Evolutionary conservation across 2,113 vertebrate species (phyloP).

Genomic region (Hippocampus mohnikei): DNA sequence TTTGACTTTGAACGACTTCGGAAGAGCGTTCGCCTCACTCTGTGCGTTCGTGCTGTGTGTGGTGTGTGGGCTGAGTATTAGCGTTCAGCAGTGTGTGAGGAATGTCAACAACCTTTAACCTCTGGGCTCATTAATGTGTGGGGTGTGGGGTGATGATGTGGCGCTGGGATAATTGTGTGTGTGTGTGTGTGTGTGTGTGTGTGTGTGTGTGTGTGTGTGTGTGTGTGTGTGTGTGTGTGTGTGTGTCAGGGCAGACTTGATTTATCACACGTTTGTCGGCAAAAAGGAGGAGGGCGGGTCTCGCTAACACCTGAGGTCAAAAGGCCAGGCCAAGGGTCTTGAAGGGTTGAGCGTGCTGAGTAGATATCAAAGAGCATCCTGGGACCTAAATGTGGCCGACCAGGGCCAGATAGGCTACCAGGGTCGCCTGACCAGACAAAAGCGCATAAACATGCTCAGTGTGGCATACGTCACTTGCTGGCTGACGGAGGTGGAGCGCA

Average conservation of each 20-base stretch:
- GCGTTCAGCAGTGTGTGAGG: slow-evolving; percentile 44
- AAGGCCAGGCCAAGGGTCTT: slow-evolving; percentile 60
- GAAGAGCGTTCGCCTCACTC: slow-evolving; percentile 5
- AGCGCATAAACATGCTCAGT: slow-evolving; percentile 40
- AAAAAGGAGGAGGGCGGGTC: slow-evolving; percentile 40
- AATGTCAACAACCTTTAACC: slow-evolving; percentile 66
- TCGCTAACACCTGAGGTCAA: slow-evolving; percentile 53
- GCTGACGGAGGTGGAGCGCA: slow-evolving; percentile 31
- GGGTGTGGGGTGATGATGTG: slow-evolving; percentile 51
- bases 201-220: slow-evolving; percentile 32
- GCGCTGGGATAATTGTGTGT: slow-evolving; percentile 37
- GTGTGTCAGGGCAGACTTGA: slow-evolving; percentile 67
- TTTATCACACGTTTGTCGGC: slow-evolving; percentile 77
- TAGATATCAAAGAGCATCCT: slow-evolving; percentile 70
- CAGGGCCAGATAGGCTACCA: slow-evolving; percentile 66
- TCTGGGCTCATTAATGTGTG: slow-evolving; percentile 55
- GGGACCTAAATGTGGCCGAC: slow-evolving; percentile 67
- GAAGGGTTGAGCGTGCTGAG: slow-evolving; percentile 64
- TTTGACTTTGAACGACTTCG: slow-evolving; percentile 5
- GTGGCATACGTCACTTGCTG: slow-evolving; percentile 25
- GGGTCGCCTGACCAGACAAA: slow-evolving; percentile 63
- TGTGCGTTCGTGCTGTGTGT: slow-evolving; percentile 9
- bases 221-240: slow-evolving; percentile 1
- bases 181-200: slow-evolving; percentile 27
- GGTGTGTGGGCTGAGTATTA: slow-evolving; percentile 29